Evolutionary conservation across 2,888 invertebrate species (phyloP), one percentile per base, ranked within the genome.

Genomic region (Chrysomela aeneicollis): DNA sequence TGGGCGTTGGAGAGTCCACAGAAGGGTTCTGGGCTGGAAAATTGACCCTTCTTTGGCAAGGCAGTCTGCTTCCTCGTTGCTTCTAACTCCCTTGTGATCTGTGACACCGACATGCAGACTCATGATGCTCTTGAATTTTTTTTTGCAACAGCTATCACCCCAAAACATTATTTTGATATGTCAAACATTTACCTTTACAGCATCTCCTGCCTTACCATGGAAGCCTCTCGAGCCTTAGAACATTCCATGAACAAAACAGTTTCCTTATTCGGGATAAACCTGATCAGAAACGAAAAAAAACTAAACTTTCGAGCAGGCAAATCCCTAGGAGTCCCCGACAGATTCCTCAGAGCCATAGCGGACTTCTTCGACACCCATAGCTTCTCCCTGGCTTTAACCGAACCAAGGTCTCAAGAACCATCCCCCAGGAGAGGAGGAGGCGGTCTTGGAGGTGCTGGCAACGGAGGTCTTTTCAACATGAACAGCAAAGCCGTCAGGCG

Each of bases 361-460:
- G 87, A 87, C 71, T 85, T 91, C 69, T 82, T 90, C 77, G 86
- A 87, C 71, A 87, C 89, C 1, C 90, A 91, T 80, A 86, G 87
- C 37, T 81, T 91, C 55, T 87, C 87, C 60, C 84, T 90, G 80
- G 89, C 90, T 75, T 84, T 90, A 72, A 80, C 74, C 8, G 74
- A 77, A 19, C 61, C 62, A 18, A 52, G 64, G 21, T 49, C 47
- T n/a, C 32, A 63, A 26, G 68, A 72, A 19, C 66, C 55, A 15
- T 19, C 59, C 18, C 57, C 63, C n/a, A 67, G 66, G 50, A 66
- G 64, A 15, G 68, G 71, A 35, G 62, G 66, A 5, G 68, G 63
- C 21, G n/a, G n/a, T n/a, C n/a, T n/a, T n/a, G n/a, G n/a, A n/a
- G n/a, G n/a, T n/a, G n/a, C n/a, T n/a, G n/a, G n/a, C n/a, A n/a